Base-by-base conservation (phyloP, 2,888 invertebrate genomes). In the Cheilosia grossa region DNA sequence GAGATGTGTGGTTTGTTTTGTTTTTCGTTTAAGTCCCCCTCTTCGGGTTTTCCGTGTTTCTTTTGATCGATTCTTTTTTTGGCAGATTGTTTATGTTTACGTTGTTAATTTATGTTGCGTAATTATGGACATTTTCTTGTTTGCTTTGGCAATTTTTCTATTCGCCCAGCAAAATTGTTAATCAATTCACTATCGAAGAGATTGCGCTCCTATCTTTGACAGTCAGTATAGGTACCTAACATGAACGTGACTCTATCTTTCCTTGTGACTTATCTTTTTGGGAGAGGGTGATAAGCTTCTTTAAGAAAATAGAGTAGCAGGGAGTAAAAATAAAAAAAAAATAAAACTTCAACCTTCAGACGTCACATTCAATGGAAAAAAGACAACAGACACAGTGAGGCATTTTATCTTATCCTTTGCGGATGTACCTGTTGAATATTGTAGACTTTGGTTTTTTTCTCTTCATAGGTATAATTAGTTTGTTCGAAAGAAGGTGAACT, bases 351-450 rank as follows among this genome's bases (percentile, higher is more conserved):
- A 53, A 51, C 9, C 33, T 30, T 42, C 42, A 61, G 73, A 63
- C 56, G 63, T 78, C 54, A 74, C 56, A 69, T 79, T 83, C 63
- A 51, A 49, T 67, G 61, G 73, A 79, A 79, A 63, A 42, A 44
- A 47, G 47, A 33, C 53, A 63, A 30, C 37, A 63, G 66, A 4
- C 15, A 58, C 24, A 69, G 49, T 47, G n/a, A 79, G 49, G 73
- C 63, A 69, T 69, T 83, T 82, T 79, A 83, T 79, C 74, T 79
- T 74, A 79, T 79, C 69, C 83, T 83, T 78, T 70, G 64, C 74
- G 79, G 79, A 83, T 79, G 79, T 83, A 79, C 83, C 79, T 83
- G 83, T 83, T 83, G 83, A 83, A 79, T 79, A 54, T 40, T 63
- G 40, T 83, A 49, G 63, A 53, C 40, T 64, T 54, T 74, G 74